These are phyloP conservation scores for Poecilobothrus nobilitatus DNA, from an alignment of 2,888 invertebrate genomes.

Conservation along the genomic window DNA sequence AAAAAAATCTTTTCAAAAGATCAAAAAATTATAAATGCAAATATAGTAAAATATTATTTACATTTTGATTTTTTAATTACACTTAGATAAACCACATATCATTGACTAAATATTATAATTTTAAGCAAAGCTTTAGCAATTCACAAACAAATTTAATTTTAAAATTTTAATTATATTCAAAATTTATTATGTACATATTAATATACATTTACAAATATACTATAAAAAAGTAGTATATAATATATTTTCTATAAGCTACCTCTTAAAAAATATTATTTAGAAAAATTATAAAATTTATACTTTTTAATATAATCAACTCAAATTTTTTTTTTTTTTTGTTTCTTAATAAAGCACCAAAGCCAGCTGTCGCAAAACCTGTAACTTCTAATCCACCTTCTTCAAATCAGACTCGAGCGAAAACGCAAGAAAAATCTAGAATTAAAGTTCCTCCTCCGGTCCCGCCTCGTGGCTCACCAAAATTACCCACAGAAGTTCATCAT, in stretches of 20 bases:
- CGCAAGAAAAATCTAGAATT: conserved; percentile 50
- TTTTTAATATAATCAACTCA: background rate
- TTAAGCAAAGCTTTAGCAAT: background rate
- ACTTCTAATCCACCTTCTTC: conserved; percentile 29
- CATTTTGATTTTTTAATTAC: background rate
- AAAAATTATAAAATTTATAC: background rate
- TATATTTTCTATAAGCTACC: background rate
- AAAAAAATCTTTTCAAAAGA: no score
- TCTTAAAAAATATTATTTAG: background rate
- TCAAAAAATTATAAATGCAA: no score
- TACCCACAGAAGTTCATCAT: conserved; percentile 29
- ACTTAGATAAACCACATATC: background rate
- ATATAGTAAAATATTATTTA: no score
- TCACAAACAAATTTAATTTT: background rate
- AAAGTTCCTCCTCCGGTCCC: conserved; percentile 84
- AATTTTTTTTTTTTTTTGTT: background rate
- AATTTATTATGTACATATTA: background rate
- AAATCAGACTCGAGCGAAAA: conserved; percentile 37
- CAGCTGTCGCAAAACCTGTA: conserved; percentile 37
- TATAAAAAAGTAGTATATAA: background rate
- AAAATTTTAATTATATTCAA: background rate
- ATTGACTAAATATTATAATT: background rate
- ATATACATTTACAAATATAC: background rate
- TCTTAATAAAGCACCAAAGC: conserved; percentile 35
- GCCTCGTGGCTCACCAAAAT: conserved; percentile 69